Evolutionary conservation across 2,888 invertebrate genomes (phyloP), one percentile per base, ranked within the genome.

Genomic region (Brenthis hecate): DNA sequence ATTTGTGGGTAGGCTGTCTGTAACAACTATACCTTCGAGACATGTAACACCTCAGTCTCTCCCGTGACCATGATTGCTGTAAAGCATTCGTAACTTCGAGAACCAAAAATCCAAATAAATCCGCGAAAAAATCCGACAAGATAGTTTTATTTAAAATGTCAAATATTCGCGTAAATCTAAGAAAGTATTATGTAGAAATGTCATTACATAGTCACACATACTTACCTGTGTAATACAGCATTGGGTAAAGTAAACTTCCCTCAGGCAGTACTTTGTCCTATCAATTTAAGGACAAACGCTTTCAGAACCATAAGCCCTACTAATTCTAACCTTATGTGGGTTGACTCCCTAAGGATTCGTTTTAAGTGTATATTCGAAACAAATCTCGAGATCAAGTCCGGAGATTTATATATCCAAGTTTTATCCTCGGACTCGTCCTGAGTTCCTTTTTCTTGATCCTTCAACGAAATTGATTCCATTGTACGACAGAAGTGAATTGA

Each of bases 401-500:
- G 19, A 55, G 36, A 2, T 11, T 43, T 43, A 43, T 43, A 43
- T 43, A 8, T 8, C 11, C 36, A 43, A 43, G 66, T 66, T 72
- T 72, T 73, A 58, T 66, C 68, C 61, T 65, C 56, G 63, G 65
- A 67, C 68, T 70, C 67, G 56, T 71, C 76, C 57, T 73, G 78
- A 85, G 84, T 81, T 82, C 75, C 79, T 79, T 74, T n/a, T 77
- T 76, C 77, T 77, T 13, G 72, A 75, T 73, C 63, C 57, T 81
- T 81, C 75, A 79, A 81, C 82, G 77, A 81, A 85, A 85, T 85
- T 85, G 83, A 85, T 85, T 86, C 75, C 74, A 72, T 73, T 70
- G 74, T 75, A 76, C 78, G 82, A 85, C 83, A 82, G 81, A 82
- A 86, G 80, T 82, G 82, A 84, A 83, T 83, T 82, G 79, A 85